phyloP scores from a whole-genome alignment of 2,888 invertebrate species.

The Coremacera marginata region DNA sequence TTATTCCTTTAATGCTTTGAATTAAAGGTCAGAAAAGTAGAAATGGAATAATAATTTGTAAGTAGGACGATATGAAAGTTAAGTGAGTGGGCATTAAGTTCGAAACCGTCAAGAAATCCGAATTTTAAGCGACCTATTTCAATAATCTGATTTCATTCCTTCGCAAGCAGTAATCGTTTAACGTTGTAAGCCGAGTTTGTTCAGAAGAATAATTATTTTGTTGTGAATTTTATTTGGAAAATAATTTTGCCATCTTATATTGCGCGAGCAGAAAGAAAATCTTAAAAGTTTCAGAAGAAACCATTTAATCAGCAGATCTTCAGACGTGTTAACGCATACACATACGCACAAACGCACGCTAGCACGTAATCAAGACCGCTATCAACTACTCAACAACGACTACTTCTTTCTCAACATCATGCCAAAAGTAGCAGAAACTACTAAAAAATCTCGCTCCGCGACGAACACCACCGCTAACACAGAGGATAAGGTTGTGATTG shows the following conservation, averaged over 20 bases:
- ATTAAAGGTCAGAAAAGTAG: too few species aligned
- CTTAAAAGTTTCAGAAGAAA: too few species aligned
- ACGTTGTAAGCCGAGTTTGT: constrained; percentile 27
- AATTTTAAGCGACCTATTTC: too few species aligned
- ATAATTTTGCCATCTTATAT: too few species aligned
- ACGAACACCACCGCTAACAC: neutral
- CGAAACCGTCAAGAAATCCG: too few species aligned
- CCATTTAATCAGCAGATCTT: too few species aligned
- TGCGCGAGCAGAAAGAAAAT: too few species aligned
- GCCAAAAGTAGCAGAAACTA: neutral
- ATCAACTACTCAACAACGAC: neutral
- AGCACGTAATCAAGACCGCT: neutral
- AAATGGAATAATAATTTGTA: too few species aligned
- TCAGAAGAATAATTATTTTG: neutral
- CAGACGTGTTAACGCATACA: constrained; percentile 14
- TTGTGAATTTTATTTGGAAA: neutral
- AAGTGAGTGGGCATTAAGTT: too few species aligned
- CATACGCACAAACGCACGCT: neutral
- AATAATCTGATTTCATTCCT: constrained; percentile 44
- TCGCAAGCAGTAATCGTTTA: constrained; percentile 45
- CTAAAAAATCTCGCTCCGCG: neutral
- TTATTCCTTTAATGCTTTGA: too few species aligned
- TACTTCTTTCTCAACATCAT: neutral
- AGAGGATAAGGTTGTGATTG: neutral
- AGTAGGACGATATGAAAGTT: too few species aligned